Conservation (phyloP, 2,888 invertebrate genomes). For the Ectemnius cavifrons region DNA sequence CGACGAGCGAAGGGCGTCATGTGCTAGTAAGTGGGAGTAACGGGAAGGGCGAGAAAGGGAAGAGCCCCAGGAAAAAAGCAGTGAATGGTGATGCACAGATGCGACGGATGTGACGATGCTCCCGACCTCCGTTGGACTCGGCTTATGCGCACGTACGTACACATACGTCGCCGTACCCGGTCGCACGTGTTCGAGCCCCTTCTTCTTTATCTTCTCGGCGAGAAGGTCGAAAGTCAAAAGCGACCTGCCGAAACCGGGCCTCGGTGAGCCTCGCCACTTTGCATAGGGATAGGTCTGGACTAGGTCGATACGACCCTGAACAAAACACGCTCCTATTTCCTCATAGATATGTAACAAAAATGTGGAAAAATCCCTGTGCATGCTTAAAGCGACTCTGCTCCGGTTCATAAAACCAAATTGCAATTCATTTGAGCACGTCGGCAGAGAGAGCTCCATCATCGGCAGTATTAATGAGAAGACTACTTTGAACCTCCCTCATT, state of each 20-base stretch:
- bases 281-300: conserved; percentile 57
- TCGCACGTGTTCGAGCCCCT: neutral
- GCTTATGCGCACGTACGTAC: neutral
- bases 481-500: neutral
- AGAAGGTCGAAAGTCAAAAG: conserved; percentile 43
- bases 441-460: neutral
- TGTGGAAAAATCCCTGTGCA: no score
- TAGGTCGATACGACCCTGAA: conserved; percentile 53
- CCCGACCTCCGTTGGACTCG: conserved; percentile 46
- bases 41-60: conserved; percentile 39
- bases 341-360: conserved; percentile 24
- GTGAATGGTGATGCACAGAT: conserved; percentile 73
- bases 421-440: no score
- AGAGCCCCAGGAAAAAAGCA: conserved; percentile 47
- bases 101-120: conserved; percentile 73
- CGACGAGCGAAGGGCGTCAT: conserved; percentile 47
- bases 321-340: conserved; percentile 52
- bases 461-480: neutral
- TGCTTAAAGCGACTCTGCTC: no score
- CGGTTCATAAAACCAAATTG: no score
- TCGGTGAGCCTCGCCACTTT: conserved; percentile 12
- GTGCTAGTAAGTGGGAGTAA: conserved; percentile 47
- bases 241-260: conserved; percentile 11
- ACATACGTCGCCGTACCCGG: neutral
- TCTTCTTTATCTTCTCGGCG: conserved; percentile 1